A percentile compares a stretch with the other conserved stretches of the same genome.
These are phyloP conservation scores for Thecophora atra DNA, from an alignment of 2,888 invertebrate species.

Conservation along the genomic window DNA sequence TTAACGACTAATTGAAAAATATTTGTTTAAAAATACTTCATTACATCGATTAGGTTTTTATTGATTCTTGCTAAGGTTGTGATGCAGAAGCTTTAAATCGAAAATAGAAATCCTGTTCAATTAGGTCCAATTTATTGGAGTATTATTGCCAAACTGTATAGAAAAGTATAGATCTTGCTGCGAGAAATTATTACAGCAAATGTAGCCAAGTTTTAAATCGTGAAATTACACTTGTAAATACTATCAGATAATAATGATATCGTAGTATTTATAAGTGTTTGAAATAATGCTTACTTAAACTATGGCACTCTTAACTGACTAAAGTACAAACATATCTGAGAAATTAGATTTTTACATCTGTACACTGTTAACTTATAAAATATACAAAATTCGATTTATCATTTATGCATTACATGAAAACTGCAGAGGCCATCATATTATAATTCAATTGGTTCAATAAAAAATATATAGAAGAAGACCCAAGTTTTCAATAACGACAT, in stretches of 20 bases:
- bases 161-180: too few species aligned
- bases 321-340: constrained; percentile 12
- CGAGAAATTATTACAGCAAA: background rate
- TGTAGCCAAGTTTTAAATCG: background rate
- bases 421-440: background rate
- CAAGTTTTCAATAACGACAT: constrained; percentile 1
- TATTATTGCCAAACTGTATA: background rate
- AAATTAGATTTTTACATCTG: background rate
- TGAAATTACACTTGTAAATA: background rate
- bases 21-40: too few species aligned
- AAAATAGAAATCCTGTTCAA: background rate
- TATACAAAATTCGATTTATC: background rate
- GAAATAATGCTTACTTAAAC: constrained; percentile 7
- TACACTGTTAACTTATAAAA: background rate
- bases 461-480: constrained; percentile 14
- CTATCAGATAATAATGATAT: background rate
- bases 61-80: too few species aligned
- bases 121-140: background rate
- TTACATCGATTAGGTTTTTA: too few species aligned
- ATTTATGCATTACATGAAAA: background rate
- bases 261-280: constrained; percentile 4
- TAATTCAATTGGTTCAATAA: constrained; percentile 6
- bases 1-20: too few species aligned
- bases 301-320: constrained; percentile 28
- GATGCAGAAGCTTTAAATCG: too few species aligned